A percentile compares a stretch with the other conserved stretches of the same genome.
Conservation (phyloP, 2,888 invertebrate species). For the Druceiella hillmani region DNA sequence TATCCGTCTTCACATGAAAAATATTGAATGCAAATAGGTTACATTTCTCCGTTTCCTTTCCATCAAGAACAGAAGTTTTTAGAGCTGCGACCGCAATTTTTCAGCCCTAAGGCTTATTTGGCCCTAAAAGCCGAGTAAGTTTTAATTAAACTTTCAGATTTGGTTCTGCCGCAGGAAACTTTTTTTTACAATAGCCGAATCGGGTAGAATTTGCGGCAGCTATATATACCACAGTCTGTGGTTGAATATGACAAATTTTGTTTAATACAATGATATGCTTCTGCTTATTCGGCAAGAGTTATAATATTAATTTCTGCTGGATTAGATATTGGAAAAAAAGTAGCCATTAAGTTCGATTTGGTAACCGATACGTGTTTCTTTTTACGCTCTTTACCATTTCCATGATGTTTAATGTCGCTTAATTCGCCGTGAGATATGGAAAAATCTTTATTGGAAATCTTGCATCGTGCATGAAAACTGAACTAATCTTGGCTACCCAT, state of each 20-base stretch:
- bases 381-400: constrained; percentile 2
- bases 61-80: not conserved
- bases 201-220: not conserved
- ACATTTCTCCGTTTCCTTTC: no score
- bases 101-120: constrained; percentile 1
- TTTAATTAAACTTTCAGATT: constrained; percentile 5
- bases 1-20: constrained; percentile 2
- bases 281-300: constrained; percentile 2
- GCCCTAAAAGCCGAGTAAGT: no score
- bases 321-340: constrained; percentile 1
- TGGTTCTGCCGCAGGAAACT: constrained; percentile 1
- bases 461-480: no score
- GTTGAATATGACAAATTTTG: constrained; percentile 1
- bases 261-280: constrained; percentile 3
- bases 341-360: not conserved
- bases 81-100: constrained; percentile 4
- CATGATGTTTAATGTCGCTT: constrained; percentile 5
- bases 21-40: no score
- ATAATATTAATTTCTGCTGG: constrained; percentile 5
- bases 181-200: constrained; percentile 4
- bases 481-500: no score
- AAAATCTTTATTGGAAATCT: no score
- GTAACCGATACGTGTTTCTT: constrained; percentile 2
- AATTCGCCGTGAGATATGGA: no score
- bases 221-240: constrained; percentile 2